Evolutionary conservation across 35 echinoderm and acorn worm species (phyloP).

Genomic region (Stichopus chloronotus): DNA sequence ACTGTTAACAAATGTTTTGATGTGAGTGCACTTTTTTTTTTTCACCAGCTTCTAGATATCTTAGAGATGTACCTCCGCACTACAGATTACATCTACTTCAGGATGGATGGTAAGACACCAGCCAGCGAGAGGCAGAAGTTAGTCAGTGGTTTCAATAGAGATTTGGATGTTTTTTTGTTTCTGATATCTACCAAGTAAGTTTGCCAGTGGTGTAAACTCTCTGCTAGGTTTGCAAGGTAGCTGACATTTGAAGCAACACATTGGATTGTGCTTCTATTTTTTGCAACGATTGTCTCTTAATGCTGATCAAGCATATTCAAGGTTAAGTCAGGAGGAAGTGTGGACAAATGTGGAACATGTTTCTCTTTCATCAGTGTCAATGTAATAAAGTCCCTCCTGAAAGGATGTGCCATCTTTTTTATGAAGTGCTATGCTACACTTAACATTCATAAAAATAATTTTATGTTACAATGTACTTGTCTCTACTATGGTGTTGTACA

Average conservation of each 20-base stretch:
- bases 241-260: neutral
- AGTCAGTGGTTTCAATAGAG: conserved; percentile 78
- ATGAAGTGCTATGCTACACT: too few relatives aligned
- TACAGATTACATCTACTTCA: conserved; percentile 72
- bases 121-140: conserved; percentile 66
- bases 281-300: neutral
- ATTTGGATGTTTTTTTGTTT: conserved; percentile 80
- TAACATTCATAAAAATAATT: too few relatives aligned
- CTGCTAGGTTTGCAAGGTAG: neutral
- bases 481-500: too few relatives aligned
- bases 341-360: neutral
- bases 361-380: too few relatives aligned
- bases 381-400: too few relatives aligned
- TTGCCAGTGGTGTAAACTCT: neutral
- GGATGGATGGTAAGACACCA: conserved; percentile 87
- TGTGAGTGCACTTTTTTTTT: neutral
- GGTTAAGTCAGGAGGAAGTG: neutral
- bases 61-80: conserved; percentile 85
- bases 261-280: neutral
- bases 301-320: too few relatives aligned
- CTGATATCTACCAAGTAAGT: conserved; percentile 97
- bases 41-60: conserved; percentile 73
- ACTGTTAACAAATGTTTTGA: neutral
- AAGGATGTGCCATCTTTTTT: too few relatives aligned
- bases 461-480: too few relatives aligned